Percentiles rank a stretch among this genome's conserved stretches.
Evolutionary conservation across 2,113 vertebrate genomes (phyloP).

Genomic region (Hoplias malabaricus): DNA sequence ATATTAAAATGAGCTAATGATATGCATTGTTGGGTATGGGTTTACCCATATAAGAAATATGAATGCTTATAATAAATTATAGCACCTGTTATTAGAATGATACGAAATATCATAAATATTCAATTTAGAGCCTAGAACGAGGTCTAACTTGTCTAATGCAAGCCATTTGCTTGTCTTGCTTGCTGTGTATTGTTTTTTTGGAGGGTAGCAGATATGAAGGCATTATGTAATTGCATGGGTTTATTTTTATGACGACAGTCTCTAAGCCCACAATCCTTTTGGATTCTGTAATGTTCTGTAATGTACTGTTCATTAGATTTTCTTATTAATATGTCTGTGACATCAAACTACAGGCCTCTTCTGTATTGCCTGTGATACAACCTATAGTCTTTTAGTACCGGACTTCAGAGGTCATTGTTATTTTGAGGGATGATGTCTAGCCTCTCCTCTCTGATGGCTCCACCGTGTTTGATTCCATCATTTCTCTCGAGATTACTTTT

Average conservation of each 20-base stretch:
- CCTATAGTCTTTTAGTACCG: neutral
- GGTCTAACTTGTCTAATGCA: neutral
- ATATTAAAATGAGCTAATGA: too few relatives aligned
- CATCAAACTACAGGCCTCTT: neutral
- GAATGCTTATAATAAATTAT: too few relatives aligned
- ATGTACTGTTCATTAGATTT: neutral
- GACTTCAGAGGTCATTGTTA: slow-evolving; percentile 16
- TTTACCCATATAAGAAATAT: too few relatives aligned
- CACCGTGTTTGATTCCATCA: slow-evolving; percentile 62
- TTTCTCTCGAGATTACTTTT: slow-evolving; percentile 69
- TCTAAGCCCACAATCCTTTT: neutral
- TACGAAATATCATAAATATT: neutral
- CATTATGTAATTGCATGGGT: neutral
- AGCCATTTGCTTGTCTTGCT: neutral
- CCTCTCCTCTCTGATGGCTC: slow-evolving; percentile 60
- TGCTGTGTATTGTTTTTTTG: neutral
- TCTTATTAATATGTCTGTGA: neutral
- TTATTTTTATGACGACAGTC: neutral
- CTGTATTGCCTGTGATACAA: neutral
- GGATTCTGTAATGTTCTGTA: too few relatives aligned
- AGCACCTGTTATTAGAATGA: too few relatives aligned
- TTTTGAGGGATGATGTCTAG: slow-evolving; percentile 49
- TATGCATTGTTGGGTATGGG: too few relatives aligned
- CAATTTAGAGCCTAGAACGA: neutral
- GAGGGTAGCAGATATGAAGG: neutral